Conservation (phyloP, 1,140 invertebrate genomes). For the Charaxes varanes region DNA sequence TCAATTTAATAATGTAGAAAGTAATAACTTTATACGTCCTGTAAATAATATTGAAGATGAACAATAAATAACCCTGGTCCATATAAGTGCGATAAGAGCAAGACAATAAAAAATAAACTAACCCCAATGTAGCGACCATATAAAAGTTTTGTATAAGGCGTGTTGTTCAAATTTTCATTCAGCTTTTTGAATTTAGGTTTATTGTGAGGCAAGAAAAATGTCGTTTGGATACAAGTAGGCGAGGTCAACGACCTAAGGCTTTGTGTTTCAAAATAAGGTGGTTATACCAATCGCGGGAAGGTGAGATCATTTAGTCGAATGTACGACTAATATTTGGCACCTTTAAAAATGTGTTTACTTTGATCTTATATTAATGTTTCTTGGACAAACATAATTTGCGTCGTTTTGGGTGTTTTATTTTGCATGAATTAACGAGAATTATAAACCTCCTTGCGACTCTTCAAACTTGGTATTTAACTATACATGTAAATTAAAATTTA, state of each 20-base stretch:
- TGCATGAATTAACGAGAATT: too few relatives aligned
- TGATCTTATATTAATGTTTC: slow-evolving; percentile 3
- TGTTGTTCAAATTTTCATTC: slow-evolving; percentile 14
- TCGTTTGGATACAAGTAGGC: slow-evolving; percentile 20
- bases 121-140: not conserved
- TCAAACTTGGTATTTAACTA: too few relatives aligned
- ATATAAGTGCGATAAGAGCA: too few relatives aligned
- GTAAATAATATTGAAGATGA: too few relatives aligned
- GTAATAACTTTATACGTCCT: too few relatives aligned
- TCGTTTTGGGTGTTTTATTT: too few relatives aligned
- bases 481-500: too few relatives aligned
- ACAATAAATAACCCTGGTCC: too few relatives aligned
- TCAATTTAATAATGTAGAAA: too few relatives aligned
- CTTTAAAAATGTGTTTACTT: slow-evolving; percentile 6
- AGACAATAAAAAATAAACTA: too few relatives aligned
- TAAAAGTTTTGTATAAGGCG: slow-evolving; percentile 6
- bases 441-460: too few relatives aligned
- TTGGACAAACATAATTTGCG: too few relatives aligned
- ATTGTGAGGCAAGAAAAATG: slow-evolving; percentile 15
- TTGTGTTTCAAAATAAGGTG: slow-evolving; percentile 22
- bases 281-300: slow-evolving; percentile 18
- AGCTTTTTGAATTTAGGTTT: slow-evolving; percentile 20
- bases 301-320: slow-evolving; percentile 24
- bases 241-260: slow-evolving; percentile 22
- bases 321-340: slow-evolving; percentile 11